Evolutionary conservation across 2,888 invertebrate species (phyloP), one percentile per base, ranked within the genome.

Genomic region (Caenorhabditis zanzibari): DNA sequence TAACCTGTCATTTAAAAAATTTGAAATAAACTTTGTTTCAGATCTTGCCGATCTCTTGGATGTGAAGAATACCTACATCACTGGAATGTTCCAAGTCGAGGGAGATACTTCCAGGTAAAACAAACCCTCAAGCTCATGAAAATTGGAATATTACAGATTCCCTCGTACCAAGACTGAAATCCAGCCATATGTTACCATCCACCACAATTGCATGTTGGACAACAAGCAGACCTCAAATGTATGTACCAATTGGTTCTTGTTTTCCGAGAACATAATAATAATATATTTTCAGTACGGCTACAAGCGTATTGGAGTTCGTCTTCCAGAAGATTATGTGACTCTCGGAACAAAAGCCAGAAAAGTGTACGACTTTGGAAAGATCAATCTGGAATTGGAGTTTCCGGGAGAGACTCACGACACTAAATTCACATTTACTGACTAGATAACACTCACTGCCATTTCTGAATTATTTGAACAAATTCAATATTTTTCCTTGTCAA

Each of bases 251-350:
- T 12, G 28, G 28, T 26, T 44, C 32, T 2, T 16, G 28, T 38
- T 52, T 12, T 28, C 2, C 14, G 0, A 54, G 26, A 74, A 66
- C n/a, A n/a, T n/a, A n/a, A 0, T 5, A 16, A 9, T 35, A 59
- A 47, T 58, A n/a, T 7, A 16, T 38, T 54, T 82, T 47, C 41
- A 86, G 85, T 44, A 82, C 16, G 86, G 86, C 1, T 85, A 82
- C 82, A 85, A 85, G 80, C 47, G 86, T 58, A 83, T 85, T 80
- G 68, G 81, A 49, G 59, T 87, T 38, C 77, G 77, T 35, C 69
- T 87, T 47, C 86, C 86, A 41, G 85, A 84, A 54, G 85, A 85
- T 54, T 87, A 87, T 47, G 86, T 87, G 16, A 87, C 86, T n/a
- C 26, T 85, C 6, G 86, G 86, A 35, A 56, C 64, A 26, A 82